Evolutionary conservation across 1,140 invertebrate genomes (phyloP), one percentile per base, ranked within the genome.

Genomic region (Melanaphis sacchari): DNA sequence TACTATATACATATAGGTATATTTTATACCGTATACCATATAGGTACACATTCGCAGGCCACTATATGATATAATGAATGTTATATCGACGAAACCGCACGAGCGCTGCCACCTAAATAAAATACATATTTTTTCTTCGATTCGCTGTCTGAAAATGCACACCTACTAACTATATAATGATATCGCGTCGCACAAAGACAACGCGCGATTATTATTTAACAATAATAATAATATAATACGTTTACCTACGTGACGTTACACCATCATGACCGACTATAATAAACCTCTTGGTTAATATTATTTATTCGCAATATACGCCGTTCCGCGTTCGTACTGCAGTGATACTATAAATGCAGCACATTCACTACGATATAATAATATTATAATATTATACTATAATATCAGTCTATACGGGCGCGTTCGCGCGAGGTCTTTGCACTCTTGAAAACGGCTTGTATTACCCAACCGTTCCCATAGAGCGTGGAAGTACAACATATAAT

Each of bases 371-470:
- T 85, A 18, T 76, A 76, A 76, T 85, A 43, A 43, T 84, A 43
- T 31, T 85, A 31, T 85, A 43, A 31, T 85, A 43, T 41, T 43
- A 31, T 85, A 41, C 3, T 11, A 85, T 40, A 31, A 85, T 46
- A 52, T 46, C n/a, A 5, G 43, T 38, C 31, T 52, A 8, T 49
- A n/a, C 26, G n/a, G 22, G 87, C 43, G n/a, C 31, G n/a, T 18
- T n/a, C 43, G n/a, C 49, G 2, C 52, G 52, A 90, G 89, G 89
- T 90, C 89, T 66, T 90, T 90, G 89, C 54, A 90, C 89, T 90
- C 24, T 90, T 66, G 46, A 54, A 54, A 54, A 40, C 36, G 88
- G 85, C 43, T 49, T 46, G 96, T 96, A 96, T 97, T 97, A 89
- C 93, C 59, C 90, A 93, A 94, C 26, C n/a, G 82, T 40, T 15